Percentiles rank a stretch among this genome's conserved stretches.
Evolutionary conservation across 2,888 invertebrate species (phyloP).

Genomic region (Oscheius onirici): DNA sequence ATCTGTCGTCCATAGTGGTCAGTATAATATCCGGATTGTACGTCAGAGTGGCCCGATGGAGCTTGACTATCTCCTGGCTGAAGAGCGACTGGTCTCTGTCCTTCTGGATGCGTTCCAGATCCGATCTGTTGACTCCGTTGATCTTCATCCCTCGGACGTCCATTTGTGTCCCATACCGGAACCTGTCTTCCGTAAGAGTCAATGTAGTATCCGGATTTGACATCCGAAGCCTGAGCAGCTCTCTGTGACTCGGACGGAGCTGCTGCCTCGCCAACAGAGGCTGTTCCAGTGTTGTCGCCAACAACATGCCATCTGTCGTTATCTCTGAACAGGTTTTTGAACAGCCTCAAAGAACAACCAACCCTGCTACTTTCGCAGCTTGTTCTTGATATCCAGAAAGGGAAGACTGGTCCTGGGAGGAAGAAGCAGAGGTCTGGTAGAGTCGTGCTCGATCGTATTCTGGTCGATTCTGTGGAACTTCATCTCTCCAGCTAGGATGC

Average conservation of each 20-base stretch:
- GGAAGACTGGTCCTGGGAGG: neutral
- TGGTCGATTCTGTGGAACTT: too few species aligned
- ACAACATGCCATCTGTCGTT: conserved; percentile 25
- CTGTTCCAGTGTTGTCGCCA: conserved; percentile 3
- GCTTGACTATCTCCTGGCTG: neutral
- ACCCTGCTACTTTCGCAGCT: neutral
- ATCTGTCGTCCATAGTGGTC: conserved; percentile 6
- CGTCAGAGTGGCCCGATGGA: neutral
- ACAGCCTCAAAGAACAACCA: neutral
- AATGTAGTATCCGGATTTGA: neutral
- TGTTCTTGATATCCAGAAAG: conserved; percentile 9
- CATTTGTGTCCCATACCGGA: neutral
- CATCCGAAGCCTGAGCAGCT: neutral
- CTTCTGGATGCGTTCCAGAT: conserved; percentile 3
- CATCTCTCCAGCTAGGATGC: too few species aligned
- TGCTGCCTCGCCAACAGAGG: conserved; percentile 8
- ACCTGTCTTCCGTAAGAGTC: conserved; percentile 8
- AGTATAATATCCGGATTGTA: conserved; percentile 8
- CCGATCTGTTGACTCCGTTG: neutral
- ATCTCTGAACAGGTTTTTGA: neutral
- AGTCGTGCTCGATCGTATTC: neutral
- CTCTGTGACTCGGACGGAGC: neutral
- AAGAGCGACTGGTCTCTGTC: neutral
- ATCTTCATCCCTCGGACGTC: neutral
- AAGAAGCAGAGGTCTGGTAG: neutral